A percentile compares a stretch with the other conserved stretches of the same genome.
Evolutionary conservation across 2,888 invertebrate species (phyloP).

Genomic region (Orchesella flavescens): DNA sequence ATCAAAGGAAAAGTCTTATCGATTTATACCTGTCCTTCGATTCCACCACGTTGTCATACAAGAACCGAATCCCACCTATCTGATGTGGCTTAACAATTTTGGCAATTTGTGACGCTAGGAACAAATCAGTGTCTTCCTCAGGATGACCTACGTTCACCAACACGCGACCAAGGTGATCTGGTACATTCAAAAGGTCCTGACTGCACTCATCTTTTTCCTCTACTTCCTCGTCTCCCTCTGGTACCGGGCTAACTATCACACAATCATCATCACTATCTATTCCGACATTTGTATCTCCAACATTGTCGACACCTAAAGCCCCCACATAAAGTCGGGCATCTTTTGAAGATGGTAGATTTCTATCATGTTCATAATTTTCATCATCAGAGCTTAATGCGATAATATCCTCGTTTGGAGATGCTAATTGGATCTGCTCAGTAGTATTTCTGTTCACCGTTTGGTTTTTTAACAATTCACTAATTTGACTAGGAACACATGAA

Average conservation of each 20-base stretch:
- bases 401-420: background rate
- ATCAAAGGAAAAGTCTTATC: too few relatives aligned
- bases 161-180: constrained; percentile 92
- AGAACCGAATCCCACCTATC: constrained; percentile 94
- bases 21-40: constrained; percentile 78
- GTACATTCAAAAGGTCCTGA: constrained; percentile 92
- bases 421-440: too few relatives aligned
- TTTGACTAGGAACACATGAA: constrained; percentile 4
- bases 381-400: constrained; percentile 64
- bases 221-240: constrained; percentile 83
- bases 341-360: background rate
- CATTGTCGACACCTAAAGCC: background rate
- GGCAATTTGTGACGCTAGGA: constrained; percentile 90
- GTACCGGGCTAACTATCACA: constrained; percentile 86
- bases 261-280: constrained; percentile 90
- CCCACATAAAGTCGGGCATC: constrained; percentile 17
- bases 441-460: background rate
- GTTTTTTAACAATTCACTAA: background rate
- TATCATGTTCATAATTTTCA: constrained; percentile 19
- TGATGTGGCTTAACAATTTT: constrained; percentile 96
- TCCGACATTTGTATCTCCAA: constrained; percentile 75
- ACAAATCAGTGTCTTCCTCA: constrained; percentile 91
- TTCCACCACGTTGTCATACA: constrained; percentile 98
- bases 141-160: constrained; percentile 95
- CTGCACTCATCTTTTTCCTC: constrained; percentile 85